Evolutionary conservation across 2,797 vertebrate species (phyloP).

Genomic region (Orientallactaga sibirica): DNA sequence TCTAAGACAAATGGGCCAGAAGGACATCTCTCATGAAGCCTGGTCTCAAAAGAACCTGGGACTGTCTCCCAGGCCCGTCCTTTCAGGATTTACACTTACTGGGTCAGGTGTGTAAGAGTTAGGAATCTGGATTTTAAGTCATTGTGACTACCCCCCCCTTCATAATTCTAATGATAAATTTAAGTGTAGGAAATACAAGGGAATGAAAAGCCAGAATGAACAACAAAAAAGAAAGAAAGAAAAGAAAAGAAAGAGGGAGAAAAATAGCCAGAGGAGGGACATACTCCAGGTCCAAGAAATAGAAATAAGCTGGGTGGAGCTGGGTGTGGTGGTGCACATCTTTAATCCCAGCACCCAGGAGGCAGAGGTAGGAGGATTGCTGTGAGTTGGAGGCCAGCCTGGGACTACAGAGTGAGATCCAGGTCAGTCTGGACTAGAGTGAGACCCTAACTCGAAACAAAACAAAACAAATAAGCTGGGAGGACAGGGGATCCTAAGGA

Average conservation of each 20-base stretch:
- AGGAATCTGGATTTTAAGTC: constrained; percentile 40
- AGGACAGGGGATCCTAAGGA: neutral
- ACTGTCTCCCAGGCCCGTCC: neutral
- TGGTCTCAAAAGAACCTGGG: constrained; percentile 29
- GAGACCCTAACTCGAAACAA: too few relatives aligned
- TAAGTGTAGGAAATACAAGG: constrained; percentile 43
- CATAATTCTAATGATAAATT: neutral
- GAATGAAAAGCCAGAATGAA: neutral
- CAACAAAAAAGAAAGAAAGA: neutral
- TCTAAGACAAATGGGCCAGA: constrained; percentile 20
- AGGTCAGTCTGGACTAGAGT: too few relatives aligned
- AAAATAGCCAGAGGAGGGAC: too few relatives aligned
- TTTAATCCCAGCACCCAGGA: too few relatives aligned
- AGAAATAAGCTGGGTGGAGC: too few relatives aligned
- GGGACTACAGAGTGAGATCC: too few relatives aligned
- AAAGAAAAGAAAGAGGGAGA: neutral
- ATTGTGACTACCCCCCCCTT: neutral
- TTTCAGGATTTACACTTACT: constrained; percentile 24
- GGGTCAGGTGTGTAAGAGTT: neutral
- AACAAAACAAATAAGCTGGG: too few relatives aligned
- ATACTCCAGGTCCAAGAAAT: too few relatives aligned
- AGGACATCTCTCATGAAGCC: neutral
- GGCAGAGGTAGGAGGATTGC: too few relatives aligned
- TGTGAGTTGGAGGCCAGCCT: too few relatives aligned
- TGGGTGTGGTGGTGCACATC: too few relatives aligned